These are phyloP conservation scores for Phalacrocorax brasilianus DNA, from an alignment of 2,113 vertebrate genomes.

Conservation along the genomic window DNA sequence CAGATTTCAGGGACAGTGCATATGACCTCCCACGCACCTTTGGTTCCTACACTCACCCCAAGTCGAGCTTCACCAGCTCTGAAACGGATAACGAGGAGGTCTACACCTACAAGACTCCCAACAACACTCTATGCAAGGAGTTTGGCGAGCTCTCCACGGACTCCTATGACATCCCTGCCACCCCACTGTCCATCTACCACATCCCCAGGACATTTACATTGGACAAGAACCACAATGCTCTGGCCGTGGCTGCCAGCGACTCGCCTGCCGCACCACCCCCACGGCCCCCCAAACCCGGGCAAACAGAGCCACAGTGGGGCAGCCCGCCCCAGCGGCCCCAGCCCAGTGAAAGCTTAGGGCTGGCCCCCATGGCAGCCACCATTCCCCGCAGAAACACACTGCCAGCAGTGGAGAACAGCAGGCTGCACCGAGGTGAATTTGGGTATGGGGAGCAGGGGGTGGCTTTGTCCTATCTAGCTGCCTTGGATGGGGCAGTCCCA, in stretches of 20 bases:
- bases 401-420: slow-evolving; percentile 93
- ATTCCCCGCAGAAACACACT: slow-evolving; percentile 94
- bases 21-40: slow-evolving; percentile 88
- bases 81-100: slow-evolving; percentile 88
- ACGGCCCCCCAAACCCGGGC: slow-evolving; percentile 89
- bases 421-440: slow-evolving; percentile 90
- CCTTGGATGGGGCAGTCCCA: not conserved
- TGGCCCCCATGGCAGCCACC: slow-evolving; percentile 75
- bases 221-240: slow-evolving; percentile 95
- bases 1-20: slow-evolving; percentile 80
- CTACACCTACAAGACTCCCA: slow-evolving; percentile 94
- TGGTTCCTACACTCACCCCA: slow-evolving; percentile 78
- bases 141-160: slow-evolving; percentile 84
- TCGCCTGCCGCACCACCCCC: slow-evolving; percentile 83
- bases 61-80: slow-evolving; percentile 76
- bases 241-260: slow-evolving; percentile 81
- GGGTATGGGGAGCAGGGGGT: not conserved
- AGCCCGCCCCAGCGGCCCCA: slow-evolving; percentile 83
- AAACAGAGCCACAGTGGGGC: slow-evolving; percentile 85
- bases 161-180: slow-evolving; percentile 86
- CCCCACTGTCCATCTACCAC: slow-evolving; percentile 91
- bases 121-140: slow-evolving; percentile 85
- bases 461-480: not conserved
- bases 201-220: slow-evolving; percentile 90
- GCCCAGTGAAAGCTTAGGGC: slow-evolving; percentile 73